Evolutionary conservation across 2,113 vertebrate genomes (phyloP).

Genomic region (Mus musculus): DNA sequence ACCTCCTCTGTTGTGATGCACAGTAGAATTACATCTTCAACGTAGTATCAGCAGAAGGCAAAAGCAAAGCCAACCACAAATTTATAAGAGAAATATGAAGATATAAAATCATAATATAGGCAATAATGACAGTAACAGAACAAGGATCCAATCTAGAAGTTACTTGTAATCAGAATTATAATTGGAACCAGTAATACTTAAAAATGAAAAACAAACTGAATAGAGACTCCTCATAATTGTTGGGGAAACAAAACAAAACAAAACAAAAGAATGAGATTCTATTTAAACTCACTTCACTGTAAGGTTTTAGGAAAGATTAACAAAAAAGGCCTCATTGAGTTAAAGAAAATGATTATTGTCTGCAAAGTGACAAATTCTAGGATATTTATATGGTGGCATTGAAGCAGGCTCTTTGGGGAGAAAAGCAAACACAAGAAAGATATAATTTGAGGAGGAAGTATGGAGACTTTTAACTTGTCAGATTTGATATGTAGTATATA

Average conservation of each 20-base stretch:
- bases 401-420: background rate
- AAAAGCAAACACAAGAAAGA: background rate
- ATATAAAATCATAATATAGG: background rate
- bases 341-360: background rate
- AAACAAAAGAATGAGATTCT: background rate
- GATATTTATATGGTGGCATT: background rate
- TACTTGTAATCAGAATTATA: background rate
- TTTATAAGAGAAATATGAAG: background rate
- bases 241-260: background rate
- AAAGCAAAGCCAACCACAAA: background rate
- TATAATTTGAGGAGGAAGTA: background rate
- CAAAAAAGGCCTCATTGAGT: background rate
- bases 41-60: background rate
- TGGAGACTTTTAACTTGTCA: background rate
- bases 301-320: slow-evolving; percentile 20
- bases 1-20: background rate
- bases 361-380: background rate
- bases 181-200: background rate
- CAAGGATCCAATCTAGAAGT: background rate
- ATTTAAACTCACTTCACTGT: background rate
- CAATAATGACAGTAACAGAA: background rate
- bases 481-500: background rate
- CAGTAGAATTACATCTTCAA: background rate
- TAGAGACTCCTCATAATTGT: background rate
- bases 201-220: background rate